A percentile compares a stretch with the other conserved stretches of the same genome.
Evolutionary conservation across 1,140 invertebrate genomes (phyloP).

Genomic region (Musca domestica): DNA sequence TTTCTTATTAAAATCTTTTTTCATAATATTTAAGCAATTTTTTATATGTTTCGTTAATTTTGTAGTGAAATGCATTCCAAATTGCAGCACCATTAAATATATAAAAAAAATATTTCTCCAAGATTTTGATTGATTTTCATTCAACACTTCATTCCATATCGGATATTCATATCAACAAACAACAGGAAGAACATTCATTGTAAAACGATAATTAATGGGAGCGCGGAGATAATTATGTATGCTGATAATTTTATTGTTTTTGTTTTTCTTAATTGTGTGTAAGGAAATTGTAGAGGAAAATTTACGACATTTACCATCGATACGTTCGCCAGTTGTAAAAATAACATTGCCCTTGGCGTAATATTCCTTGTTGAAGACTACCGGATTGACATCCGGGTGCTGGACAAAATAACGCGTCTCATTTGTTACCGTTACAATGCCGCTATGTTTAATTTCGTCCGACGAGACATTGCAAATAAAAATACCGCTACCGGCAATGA

Average conservation of each 20-base stretch:
- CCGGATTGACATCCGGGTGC: slow-evolving; percentile 31
- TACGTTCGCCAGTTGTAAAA: slow-evolving; percentile 36
- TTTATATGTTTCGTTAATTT: too few species aligned
- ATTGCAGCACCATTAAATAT: too few species aligned
- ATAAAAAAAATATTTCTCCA: too few species aligned
- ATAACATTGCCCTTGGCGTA: slow-evolving; percentile 46
- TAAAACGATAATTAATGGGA: too few species aligned
- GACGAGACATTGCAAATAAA: slow-evolving; percentile 23
- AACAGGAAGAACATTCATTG: too few species aligned
- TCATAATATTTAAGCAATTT: too few species aligned
- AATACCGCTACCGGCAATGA: neutral
- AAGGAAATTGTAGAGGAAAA: neutral
- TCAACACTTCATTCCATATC: too few species aligned
- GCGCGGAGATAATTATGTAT: neutral
- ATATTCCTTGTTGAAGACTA: slow-evolving; percentile 36
- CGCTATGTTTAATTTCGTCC: slow-evolving; percentile 30
- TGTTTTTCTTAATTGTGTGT: neutral
- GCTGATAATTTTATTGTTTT: neutral
- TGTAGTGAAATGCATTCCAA: too few species aligned
- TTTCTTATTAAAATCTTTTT: too few species aligned
- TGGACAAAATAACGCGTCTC: slow-evolving; percentile 30
- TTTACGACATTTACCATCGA: slow-evolving; percentile 34
- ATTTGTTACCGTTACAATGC: slow-evolving; percentile 39
- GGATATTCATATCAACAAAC: too few species aligned
- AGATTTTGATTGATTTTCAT: too few species aligned